Percentiles rank a stretch among this genome's conserved stretches.
Conservation (phyloP, 2,113 vertebrate genomes). For the Steatornis caripensis region DNA sequence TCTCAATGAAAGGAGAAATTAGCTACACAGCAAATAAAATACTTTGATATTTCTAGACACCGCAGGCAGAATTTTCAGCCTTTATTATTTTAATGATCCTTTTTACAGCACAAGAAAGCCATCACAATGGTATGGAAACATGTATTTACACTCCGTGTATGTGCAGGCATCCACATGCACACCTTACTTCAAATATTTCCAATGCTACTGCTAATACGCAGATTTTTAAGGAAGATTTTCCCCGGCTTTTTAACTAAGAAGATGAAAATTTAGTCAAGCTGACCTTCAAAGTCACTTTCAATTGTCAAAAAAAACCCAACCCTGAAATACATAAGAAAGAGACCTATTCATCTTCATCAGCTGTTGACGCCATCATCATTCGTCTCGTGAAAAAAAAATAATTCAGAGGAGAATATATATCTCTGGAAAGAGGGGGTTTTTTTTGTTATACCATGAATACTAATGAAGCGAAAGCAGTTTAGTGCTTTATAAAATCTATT, state of each 20-base stretch:
- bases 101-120: not conserved
- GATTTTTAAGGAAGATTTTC: not conserved
- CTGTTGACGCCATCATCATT: constrained; percentile 74
- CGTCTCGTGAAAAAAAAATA: constrained; percentile 65
- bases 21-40: not conserved
- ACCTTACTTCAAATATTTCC: not conserved
- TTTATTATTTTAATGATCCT: constrained; percentile 7
- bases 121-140: not conserved
- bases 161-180: not conserved
- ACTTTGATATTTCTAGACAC: not conserved
- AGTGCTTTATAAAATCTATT: constrained; percentile 68
- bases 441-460: constrained; percentile 72
- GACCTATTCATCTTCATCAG: constrained; percentile 77
- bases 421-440: constrained; percentile 24
- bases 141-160: not conserved
- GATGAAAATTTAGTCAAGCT: constrained; percentile 23
- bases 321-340: constrained; percentile 36
- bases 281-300: constrained; percentile 59
- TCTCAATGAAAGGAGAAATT: not conserved
- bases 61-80: not conserved
- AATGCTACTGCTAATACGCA: not conserved
- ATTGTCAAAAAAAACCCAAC: not conserved
- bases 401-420: constrained; percentile 63
- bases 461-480: constrained; percentile 67
- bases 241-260: not conserved